Base-by-base conservation (phyloP, 2,888 invertebrate species). In the Tuta absoluta region DNA sequence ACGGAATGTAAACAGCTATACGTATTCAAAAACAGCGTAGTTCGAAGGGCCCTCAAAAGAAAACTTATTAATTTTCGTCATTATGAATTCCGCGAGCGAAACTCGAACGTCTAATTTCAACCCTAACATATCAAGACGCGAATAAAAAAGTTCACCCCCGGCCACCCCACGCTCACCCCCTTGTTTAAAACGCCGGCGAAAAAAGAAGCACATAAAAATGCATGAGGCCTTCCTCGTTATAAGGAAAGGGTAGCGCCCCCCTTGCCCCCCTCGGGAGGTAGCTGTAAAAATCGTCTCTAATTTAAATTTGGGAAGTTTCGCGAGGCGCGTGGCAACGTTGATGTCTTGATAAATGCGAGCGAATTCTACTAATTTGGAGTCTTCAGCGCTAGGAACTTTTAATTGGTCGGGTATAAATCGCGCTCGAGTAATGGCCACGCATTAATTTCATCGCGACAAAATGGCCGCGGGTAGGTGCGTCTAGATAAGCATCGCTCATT, bases 201-300 rank as follows among this genome's bases (percentile, higher is more conserved):
- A 92, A 92, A 92, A 92, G 92, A 91, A 92, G 92, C 91, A 92
- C 92, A 92, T 92, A 92, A 92, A 92, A 92, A 92, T 92, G 92
- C 92, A 92, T 92, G 92, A 92, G 92, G 92, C 92, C 91, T 90
- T 92, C 92, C 91, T 92, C 91, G 92, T 92, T 91, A 92, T 91
- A 91, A 92, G 92, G 91, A 92, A 92, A 92, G 92, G 92, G 92
- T 90, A 92, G 89, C 85, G 78, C 74, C 80, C 84, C 87, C 89
- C 85, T 77, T 72, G 71, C 82, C 82, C 83, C 82, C 82, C 75
- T 69, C 75, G 85, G 89, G 90, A 87, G 91, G 91, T 87, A 87
- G 91, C 90, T 91, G 91, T 90, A 91, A 91, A 91, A 91, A 91
- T 91, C 91, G 91, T 91, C 91, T 91, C 89, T 91, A 91, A 91